Evolutionary conservation across 2,113 vertebrate genomes (phyloP).

Genomic region (Neodon shergylaensis): DNA sequence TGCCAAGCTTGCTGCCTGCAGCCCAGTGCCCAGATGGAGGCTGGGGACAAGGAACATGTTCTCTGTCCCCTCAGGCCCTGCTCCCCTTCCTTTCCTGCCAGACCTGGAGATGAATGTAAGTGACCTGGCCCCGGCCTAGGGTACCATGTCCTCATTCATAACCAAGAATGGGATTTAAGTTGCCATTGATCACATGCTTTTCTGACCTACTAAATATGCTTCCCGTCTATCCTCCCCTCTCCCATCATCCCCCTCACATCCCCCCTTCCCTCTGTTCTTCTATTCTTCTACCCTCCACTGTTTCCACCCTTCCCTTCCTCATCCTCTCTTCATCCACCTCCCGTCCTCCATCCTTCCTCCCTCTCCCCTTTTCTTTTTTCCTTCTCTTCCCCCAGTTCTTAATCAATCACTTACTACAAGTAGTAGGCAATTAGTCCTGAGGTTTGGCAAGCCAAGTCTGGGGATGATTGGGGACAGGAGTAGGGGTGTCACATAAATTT

Average conservation of each 20-base stretch:
- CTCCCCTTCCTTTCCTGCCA: neutral
- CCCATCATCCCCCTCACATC: neutral
- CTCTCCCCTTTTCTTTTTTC: no score
- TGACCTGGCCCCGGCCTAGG: neutral
- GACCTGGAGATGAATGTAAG: neutral
- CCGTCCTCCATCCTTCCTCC: neutral
- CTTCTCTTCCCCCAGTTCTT: neutral
- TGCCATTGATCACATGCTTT: neutral
- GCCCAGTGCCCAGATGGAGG: slow-evolving; percentile 17
- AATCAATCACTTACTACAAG: neutral
- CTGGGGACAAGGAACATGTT: neutral
- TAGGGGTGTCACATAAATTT: accelerated
- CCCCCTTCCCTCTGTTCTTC: no score
- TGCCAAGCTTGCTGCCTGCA: slow-evolving; percentile 25
- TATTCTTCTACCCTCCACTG: neutral
- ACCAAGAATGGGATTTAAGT: slow-evolving; percentile 28
- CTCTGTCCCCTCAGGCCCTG: neutral
- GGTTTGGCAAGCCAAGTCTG: neutral
- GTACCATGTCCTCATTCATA: neutral
- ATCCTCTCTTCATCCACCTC: no score
- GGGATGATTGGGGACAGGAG: neutral
- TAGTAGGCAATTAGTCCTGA: neutral
- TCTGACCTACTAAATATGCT: neutral
- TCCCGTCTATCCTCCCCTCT: neutral
- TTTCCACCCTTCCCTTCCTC: neutral